Evolutionary conservation across 2,888 invertebrate species (phyloP).

Genomic region (Salpingus planirostris): DNA sequence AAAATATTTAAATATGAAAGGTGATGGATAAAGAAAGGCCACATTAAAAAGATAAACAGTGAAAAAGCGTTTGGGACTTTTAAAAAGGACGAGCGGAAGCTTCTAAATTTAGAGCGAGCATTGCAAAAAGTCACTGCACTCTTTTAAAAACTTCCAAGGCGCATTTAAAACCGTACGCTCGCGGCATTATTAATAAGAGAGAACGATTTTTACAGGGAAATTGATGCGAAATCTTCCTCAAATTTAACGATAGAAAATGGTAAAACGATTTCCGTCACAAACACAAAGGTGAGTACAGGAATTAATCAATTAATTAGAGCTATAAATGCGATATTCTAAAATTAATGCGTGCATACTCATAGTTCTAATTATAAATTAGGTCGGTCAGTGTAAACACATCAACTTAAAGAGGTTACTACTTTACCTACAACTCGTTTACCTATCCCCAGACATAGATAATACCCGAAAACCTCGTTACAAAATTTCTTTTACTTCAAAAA

Average conservation of each 20-base stretch:
- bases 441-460: too few species aligned
- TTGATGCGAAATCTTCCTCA: slow-evolving; percentile 32
- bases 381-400: slow-evolving; percentile 8
- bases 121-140: slow-evolving; percentile 26
- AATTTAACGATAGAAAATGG: slow-evolving; percentile 44
- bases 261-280: slow-evolving; percentile 47
- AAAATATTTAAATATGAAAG: too few species aligned
- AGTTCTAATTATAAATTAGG: slow-evolving; percentile 21
- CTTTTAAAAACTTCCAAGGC: too few species aligned
- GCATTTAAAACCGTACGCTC: neutral
- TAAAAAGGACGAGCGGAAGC: slow-evolving; percentile 13
- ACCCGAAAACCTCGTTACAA: too few species aligned
- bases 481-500: too few species aligned
- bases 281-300: slow-evolving; percentile 46
- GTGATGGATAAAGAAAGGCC: too few species aligned
- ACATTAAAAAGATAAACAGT: slow-evolving; percentile 13
- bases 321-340: slow-evolving; percentile 15
- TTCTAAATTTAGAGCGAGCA: slow-evolving; percentile 20
- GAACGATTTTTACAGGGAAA: slow-evolving; percentile 37
- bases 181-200: neutral
- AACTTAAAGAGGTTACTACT: too few species aligned
- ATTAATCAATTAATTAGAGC: slow-evolving; percentile 1
- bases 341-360: slow-evolving; percentile 18
- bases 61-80: slow-evolving; percentile 4
- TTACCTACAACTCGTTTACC: too few species aligned